Evolutionary conservation across 1,140 invertebrate genomes (phyloP).

Genomic region (Pissodes strobi): DNA sequence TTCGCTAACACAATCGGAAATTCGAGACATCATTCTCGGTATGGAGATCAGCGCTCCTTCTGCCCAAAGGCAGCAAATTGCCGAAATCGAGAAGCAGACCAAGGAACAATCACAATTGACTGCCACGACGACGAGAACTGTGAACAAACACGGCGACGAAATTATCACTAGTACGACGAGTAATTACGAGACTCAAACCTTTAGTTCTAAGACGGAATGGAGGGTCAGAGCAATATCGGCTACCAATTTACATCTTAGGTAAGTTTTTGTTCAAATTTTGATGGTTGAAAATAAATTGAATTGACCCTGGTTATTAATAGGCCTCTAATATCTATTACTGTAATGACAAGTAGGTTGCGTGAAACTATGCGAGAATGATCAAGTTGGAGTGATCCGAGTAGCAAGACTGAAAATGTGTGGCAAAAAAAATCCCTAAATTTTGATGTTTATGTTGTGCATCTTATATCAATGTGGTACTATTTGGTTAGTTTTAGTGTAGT

Average conservation of each 20-base stretch:
- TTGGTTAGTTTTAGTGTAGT: too few species aligned
- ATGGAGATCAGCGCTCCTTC: slow-evolving; percentile 99
- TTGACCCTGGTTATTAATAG: too few species aligned
- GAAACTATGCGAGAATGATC: too few species aligned
- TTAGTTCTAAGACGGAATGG: slow-evolving; percentile 99
- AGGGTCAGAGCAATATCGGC: slow-evolving; percentile 96
- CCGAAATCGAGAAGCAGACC: slow-evolving; percentile 99
- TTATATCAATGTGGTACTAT: too few species aligned
- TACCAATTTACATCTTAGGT: slow-evolving; percentile 89
- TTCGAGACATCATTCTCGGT: slow-evolving; percentile 98
- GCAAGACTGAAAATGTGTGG: too few species aligned
- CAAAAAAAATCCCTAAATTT: too few species aligned
- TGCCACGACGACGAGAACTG: slow-evolving; percentile 95
- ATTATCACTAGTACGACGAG: slow-evolving; percentile 99
- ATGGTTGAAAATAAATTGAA: too few species aligned
- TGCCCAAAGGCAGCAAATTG: slow-evolving; percentile 97
- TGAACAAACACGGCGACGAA: slow-evolving; percentile 99
- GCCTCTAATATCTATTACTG: not conserved
- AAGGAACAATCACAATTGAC: slow-evolving; percentile 99
- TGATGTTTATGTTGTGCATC: too few species aligned
- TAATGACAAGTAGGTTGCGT: too few species aligned
- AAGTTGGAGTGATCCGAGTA: too few species aligned
- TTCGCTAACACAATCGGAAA: slow-evolving; percentile 97
- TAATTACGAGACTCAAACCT: slow-evolving; percentile 98
- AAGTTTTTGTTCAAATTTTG: too few species aligned